Conservation (phyloP, 35 echinoderm and acorn worm species). For the Hemicentrotus pulcherrimus region DNA sequence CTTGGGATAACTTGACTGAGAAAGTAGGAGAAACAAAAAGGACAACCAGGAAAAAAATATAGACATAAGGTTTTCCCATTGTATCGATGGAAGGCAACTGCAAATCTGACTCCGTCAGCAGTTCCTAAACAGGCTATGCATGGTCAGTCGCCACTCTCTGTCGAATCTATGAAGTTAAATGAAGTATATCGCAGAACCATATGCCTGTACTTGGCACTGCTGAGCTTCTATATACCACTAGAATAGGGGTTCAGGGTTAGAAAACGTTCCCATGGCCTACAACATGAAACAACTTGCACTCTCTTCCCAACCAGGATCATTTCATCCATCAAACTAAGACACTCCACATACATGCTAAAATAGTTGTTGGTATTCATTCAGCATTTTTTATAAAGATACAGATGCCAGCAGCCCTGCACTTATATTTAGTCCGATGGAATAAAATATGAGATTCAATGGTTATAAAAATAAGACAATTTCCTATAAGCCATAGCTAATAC, state of each 20-base stretch:
- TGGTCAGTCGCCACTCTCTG: slow-evolving; percentile 28
- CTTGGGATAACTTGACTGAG: neutral
- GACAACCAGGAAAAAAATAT: neutral
- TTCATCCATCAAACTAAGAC: too few species aligned
- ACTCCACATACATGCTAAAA: too few species aligned
- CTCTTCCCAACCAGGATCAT: neutral
- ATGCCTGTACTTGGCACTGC: slow-evolving; percentile 31
- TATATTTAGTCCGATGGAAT: too few species aligned
- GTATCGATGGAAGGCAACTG: neutral
- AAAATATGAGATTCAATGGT: too few species aligned
- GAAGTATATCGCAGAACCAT: slow-evolving; percentile 41
- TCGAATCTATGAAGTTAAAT: slow-evolving; percentile 33
- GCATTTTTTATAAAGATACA: too few species aligned
- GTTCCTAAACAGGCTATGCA: neutral
- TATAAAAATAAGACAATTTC: too few species aligned
- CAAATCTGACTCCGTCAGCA: slow-evolving; percentile 47
- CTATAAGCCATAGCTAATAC: too few species aligned
- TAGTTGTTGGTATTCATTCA: too few species aligned
- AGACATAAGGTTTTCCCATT: slow-evolving; percentile 33
- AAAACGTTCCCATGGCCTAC: neutral
- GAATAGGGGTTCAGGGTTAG: slow-evolving; percentile 2
- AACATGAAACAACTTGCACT: neutral
- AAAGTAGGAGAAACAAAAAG: neutral
- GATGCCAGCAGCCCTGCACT: too few species aligned
- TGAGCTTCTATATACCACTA: neutral